Base-by-base conservation (phyloP, 2,888 invertebrate genomes). In the Eristalis intricaria region DNA sequence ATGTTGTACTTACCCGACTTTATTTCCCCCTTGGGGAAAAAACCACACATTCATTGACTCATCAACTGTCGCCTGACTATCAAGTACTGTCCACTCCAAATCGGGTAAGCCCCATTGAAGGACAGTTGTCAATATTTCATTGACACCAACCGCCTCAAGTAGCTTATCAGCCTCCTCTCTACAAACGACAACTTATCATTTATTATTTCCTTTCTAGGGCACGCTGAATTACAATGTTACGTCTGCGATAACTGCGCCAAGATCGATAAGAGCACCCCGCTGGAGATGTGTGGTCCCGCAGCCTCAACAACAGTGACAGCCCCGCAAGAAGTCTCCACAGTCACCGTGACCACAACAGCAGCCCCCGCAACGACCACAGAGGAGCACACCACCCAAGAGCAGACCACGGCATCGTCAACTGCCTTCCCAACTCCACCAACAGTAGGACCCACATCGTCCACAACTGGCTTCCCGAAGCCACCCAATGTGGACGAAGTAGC, bases 211-310 rank as follows among this genome's bases (percentile, higher is more conserved):
- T n/a, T 82, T 79, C 26, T 77, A 89, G 89, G 76, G 1, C 76
- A 82, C 10, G 77, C 70, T 50, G 89, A 92, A 70, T 79, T 92
- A 13, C 88, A 89, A 88, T 92, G 92, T 86, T 92, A 92, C 83
- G 91, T 92, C 7, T 92, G 92, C 82, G 90, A 92, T 23, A 82
- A 92, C 61, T 93, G 93, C 63, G 78, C 73, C 0, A 84, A 88
- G 56, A 71, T 91, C 40, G 89, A 89, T 7, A 88, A 84, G 19
- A 70, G 88, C 13, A 91, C 91, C 0, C 91, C 91, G 3, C 50
- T 90, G 22, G 7, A 90, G 76, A 78, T 86, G 58, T 92, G 92
- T 75, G 90, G 92, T 84, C 91, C 88, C 26, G 90, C 89, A 3
- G 29, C 70, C 4, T n/a, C 69, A 4, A 38, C 75, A 43, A 79